These are phyloP conservation scores for Trachelipus rathkii DNA, from an alignment of 1,140 invertebrate genomes.

Conservation along the genomic window DNA sequence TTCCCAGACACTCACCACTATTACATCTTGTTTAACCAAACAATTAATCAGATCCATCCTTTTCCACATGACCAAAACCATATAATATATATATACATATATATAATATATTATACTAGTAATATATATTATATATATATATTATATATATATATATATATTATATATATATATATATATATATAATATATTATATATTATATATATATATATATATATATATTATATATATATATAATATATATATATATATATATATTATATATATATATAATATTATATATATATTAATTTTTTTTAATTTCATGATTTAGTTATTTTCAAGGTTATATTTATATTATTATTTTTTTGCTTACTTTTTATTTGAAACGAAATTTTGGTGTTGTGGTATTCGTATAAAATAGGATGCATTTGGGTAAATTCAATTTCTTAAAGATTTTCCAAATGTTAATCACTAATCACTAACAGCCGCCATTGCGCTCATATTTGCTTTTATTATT, in stretches of 20 bases:
- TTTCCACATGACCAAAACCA: no score
- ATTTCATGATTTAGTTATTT: no score
- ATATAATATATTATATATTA: constrained; percentile 16
- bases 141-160: constrained; percentile 15
- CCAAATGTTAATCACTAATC: no score
- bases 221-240: constrained; percentile 15
- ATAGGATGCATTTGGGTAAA: background rate
- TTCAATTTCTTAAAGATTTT: no score
- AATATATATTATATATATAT: constrained; percentile 15
- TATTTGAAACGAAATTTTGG: background rate
- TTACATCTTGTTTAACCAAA: no score
- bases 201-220: constrained; percentile 15
- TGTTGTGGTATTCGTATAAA: background rate
- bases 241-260: no score
- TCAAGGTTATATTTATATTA: background rate
- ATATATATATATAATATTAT: no score
- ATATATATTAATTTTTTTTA: no score
- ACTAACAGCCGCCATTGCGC: no score
- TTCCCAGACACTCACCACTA: no score
- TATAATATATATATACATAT: constrained; percentile 6
- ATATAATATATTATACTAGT: constrained; percentile 9
- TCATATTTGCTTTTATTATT: no score
- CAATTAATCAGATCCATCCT: no score
- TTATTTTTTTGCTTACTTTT: background rate
- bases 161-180: constrained; percentile 10